These are phyloP conservation scores for Hypolimnas misippus DNA, from an alignment of 2,888 invertebrate species.

Conservation along the genomic window DNA sequence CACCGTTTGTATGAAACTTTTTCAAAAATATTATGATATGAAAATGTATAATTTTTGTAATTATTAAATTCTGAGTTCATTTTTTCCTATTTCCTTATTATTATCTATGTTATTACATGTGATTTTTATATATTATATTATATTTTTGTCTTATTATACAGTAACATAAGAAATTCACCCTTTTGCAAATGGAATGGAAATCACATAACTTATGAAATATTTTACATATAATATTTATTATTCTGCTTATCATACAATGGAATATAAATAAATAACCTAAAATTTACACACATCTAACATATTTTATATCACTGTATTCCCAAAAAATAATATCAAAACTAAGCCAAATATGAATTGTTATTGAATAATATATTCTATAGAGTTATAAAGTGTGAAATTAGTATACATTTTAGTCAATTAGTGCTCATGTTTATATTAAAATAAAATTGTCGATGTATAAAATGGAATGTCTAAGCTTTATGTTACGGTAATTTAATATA, in stretches of 20 bases:
- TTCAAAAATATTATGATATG: too few relatives aligned
- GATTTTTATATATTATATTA: neutral
- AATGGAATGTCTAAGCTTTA: slow-evolving; percentile 13
- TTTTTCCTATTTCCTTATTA: neutral
- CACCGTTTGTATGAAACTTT: too few relatives aligned
- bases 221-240: slow-evolving; percentile 19
- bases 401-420: neutral
- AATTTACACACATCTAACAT: slow-evolving; percentile 54
- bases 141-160: neutral
- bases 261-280: slow-evolving; percentile 67
- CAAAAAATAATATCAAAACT: slow-evolving; percentile 11
- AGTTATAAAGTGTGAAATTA: neutral
- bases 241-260: slow-evolving; percentile 47
- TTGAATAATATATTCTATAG: neutral
- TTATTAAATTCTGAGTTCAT: neutral
- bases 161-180: too few relatives aligned
- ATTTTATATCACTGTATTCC: slow-evolving; percentile 43
- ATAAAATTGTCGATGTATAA: neutral
- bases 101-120: neutral
- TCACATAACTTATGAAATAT: slow-evolving; percentile 24
- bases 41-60: too few relatives aligned
- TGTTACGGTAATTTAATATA: slow-evolving; percentile 3
- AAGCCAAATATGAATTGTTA: neutral
- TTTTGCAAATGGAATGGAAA: too few relatives aligned
- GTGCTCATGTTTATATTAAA: neutral